Conservation (phyloP, 2,888 invertebrate genomes). For the Chelonus formosanus region DNA sequence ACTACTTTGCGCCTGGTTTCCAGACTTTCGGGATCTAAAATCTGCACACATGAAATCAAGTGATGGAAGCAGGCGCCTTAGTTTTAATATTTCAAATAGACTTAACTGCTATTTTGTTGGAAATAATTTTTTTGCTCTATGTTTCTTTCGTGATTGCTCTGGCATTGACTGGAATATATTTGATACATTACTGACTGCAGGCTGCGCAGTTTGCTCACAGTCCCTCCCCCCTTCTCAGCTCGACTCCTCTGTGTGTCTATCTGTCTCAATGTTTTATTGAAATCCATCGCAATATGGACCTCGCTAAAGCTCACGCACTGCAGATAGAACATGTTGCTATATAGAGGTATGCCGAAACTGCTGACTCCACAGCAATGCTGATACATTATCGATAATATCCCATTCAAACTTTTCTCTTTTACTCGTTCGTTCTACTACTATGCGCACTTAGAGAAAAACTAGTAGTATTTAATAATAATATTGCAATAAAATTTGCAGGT, state of each 20-base stretch:
- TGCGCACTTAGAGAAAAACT: too few species aligned
- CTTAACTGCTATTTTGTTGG: conserved; percentile 52
- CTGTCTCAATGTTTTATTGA: conserved; percentile 59
- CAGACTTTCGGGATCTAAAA: background rate
- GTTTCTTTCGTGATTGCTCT: conserved; percentile 39
- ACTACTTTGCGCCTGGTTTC: conserved; percentile 2
- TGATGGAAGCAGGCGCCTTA: conserved; percentile 4
- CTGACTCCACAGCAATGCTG: too few species aligned
- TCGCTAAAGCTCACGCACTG: conserved; percentile 42
- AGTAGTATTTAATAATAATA: too few species aligned
- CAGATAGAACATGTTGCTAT: conserved; percentile 25
- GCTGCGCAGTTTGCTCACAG: conserved; percentile 26
- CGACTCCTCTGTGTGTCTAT: conserved; percentile 39
- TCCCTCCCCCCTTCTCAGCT: conserved; percentile 12
- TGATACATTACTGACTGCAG: conserved; percentile 49
- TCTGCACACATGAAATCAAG: background rate
- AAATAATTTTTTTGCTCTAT: conserved; percentile 47
- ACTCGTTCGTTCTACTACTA: too few species aligned
- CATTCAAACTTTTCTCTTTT: too few species aligned
- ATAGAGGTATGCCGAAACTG: background rate
- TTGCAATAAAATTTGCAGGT: too few species aligned
- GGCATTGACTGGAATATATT: conserved; percentile 43
- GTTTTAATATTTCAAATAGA: conserved; percentile 19
- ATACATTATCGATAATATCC: too few species aligned
- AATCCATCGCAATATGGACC: conserved; percentile 53